A percentile compares a stretch with the other conserved stretches of the same genome.
Conservation (phyloP, 2,888 invertebrate genomes). For the Iselma pallidipennis region DNA sequence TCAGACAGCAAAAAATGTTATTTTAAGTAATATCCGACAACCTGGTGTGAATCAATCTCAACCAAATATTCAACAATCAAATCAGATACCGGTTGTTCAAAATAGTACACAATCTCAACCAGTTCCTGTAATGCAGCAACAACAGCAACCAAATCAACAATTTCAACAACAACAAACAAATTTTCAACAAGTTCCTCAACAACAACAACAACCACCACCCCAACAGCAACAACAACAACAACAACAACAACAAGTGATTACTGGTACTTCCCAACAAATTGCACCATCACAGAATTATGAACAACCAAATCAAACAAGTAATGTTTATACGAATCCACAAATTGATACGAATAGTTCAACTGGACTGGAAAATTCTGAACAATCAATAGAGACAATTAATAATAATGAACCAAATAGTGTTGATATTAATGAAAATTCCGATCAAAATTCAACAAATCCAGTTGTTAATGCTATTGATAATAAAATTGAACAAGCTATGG, state of each 20-base stretch:
- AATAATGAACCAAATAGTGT: conserved; percentile 32
- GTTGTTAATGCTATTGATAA: conserved; percentile 73
- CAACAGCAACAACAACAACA: conserved; percentile 17
- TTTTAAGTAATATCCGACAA: conserved; percentile 41
- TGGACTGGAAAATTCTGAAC: conserved; percentile 35
- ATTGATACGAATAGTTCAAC: conserved; percentile 51
- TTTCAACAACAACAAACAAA: conserved; percentile 36
- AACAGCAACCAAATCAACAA: conserved; percentile 25
- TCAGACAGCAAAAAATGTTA: conserved; percentile 49
- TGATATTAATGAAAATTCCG: conserved; percentile 39
- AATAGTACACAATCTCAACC: conserved; percentile 23
- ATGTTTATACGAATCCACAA: conserved; percentile 52
- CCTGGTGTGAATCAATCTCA: conserved; percentile 31
- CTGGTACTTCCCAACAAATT: conserved; percentile 1
- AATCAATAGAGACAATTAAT: conserved; percentile 25
- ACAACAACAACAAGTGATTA: conserved; percentile 18
- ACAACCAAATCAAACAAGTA: conserved; percentile 38
- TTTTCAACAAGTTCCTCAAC: conserved; percentile 30
- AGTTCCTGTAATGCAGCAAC: conserved; percentile 22
- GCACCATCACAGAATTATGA: conserved; percentile 15
- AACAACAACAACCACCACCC: conserved; percentile 37
- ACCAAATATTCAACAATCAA: conserved; percentile 36
- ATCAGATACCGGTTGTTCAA: conserved; percentile 35
- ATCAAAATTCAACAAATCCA: conserved; percentile 51
- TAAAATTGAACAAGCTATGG: conserved; percentile 81